phyloP scores from a whole-genome alignment of 2,888 invertebrate genomes.

The Lepeophtheirus nordmannii region DNA sequence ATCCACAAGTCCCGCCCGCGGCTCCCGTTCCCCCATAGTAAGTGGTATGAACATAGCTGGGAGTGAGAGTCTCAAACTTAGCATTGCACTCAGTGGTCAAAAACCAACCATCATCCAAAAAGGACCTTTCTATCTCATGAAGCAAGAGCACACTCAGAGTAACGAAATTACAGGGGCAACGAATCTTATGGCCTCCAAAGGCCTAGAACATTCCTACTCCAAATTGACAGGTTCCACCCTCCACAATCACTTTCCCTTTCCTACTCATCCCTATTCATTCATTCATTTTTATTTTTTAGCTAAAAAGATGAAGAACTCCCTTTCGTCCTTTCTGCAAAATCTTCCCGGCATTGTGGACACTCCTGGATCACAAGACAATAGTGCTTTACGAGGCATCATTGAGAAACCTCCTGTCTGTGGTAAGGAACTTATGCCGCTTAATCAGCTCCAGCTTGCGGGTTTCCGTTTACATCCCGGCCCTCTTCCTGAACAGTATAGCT shows the following conservation, averaged over 20 bases:
- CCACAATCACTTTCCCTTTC: slow-evolving; percentile 45
- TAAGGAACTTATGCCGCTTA: slow-evolving; percentile 69
- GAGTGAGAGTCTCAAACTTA: slow-evolving; percentile 90
- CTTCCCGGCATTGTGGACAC: slow-evolving; percentile 88
- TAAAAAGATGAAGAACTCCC: slow-evolving; percentile 70
- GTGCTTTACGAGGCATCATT: slow-evolving; percentile 78
- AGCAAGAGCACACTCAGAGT: slow-evolving; percentile 41
- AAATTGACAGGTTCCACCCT: slow-evolving; percentile 95
- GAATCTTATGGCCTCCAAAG: slow-evolving; percentile 91
- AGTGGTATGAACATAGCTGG: slow-evolving; percentile 44
- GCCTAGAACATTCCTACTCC: slow-evolving; percentile 88
- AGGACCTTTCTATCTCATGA: slow-evolving; percentile 95
- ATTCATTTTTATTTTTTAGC: too few species aligned
- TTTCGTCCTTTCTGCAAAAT: slow-evolving; percentile 86
- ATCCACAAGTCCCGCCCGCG: slow-evolving; percentile 52
- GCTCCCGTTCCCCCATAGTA: slow-evolving; percentile 84
- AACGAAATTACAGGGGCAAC: slow-evolving; percentile 87
- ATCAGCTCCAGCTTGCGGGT: slow-evolving; percentile 73
- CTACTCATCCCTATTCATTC: too few species aligned
- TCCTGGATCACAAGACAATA: slow-evolving; percentile 60
- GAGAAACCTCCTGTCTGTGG: slow-evolving; percentile 79
- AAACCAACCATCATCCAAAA: slow-evolving; percentile 84
- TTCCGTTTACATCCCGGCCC: slow-evolving; percentile 90
- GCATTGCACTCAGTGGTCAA: slow-evolving; percentile 78
- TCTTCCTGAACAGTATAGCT: slow-evolving; percentile 36